A percentile compares a stretch with the other conserved stretches of the same genome.
Evolutionary conservation across 1,140 invertebrate genomes (phyloP).

Genomic region (Lordiphosa collinella): DNA sequence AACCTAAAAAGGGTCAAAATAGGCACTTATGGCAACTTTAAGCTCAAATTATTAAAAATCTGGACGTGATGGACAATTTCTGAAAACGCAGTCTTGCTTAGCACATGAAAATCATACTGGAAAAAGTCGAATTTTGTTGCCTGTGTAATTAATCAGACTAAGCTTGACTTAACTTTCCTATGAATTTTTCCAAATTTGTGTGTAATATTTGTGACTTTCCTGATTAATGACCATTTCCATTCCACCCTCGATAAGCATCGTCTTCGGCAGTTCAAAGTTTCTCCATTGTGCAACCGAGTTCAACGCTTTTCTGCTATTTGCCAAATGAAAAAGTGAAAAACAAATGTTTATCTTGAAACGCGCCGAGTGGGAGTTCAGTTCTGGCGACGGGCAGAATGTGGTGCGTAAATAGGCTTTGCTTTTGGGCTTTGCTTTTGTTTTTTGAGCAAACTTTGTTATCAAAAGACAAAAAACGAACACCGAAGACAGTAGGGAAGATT

Average conservation of each 20-base stretch:
- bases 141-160: too few relatives aligned
- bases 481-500: not conserved
- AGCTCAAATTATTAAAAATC: too few relatives aligned
- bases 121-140: too few relatives aligned
- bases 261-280: slow-evolving; percentile 4
- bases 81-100: too few relatives aligned
- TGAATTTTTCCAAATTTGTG: too few relatives aligned
- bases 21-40: too few relatives aligned
- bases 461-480: slow-evolving; percentile 25
- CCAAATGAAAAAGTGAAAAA: slow-evolving; percentile 73
- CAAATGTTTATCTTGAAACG: slow-evolving; percentile 71
- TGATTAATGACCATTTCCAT: too few relatives aligned
- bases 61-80: too few relatives aligned
- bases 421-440: slow-evolving; percentile 62
- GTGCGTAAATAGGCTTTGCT: slow-evolving; percentile 71
- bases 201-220: too few relatives aligned
- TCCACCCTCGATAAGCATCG: not conserved
- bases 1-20: too few relatives aligned
- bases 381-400: slow-evolving; percentile 29
- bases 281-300: slow-evolving; percentile 39
- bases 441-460: slow-evolving; percentile 70
- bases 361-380: slow-evolving; percentile 43
- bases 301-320: slow-evolving; percentile 72
- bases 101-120: too few relatives aligned
- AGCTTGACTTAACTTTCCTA: too few relatives aligned